These are phyloP conservation scores for Psilopogon haemacephalus DNA, from an alignment of 2,113 vertebrate species.

Conservation along the genomic window DNA sequence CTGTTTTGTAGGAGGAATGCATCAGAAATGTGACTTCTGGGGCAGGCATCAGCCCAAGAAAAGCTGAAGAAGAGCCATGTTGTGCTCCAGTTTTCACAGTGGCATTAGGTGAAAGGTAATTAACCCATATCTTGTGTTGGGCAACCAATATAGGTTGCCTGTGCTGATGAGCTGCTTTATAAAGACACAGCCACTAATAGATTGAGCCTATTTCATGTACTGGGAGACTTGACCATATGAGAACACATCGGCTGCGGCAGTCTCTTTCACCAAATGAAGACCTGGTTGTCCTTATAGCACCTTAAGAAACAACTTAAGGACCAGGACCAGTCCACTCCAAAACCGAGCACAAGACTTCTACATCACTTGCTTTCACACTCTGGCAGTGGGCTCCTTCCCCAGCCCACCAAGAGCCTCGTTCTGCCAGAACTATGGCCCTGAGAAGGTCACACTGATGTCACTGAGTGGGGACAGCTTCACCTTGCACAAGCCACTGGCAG, in stretches of 20 bases:
- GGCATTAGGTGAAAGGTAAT: neutral
- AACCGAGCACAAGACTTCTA: neutral
- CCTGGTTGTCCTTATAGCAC: neutral
- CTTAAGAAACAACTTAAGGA: too few species aligned
- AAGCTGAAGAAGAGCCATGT: too few species aligned
- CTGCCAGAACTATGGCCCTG: accelerated
- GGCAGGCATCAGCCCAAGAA: neutral
- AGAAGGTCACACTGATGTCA: neutral
- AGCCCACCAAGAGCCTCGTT: neutral
- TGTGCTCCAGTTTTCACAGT: neutral
- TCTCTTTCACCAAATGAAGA: neutral
- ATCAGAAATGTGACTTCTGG: neutral
- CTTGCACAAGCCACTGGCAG: neutral
- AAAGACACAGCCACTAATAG: neutral
- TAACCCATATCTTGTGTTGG: neutral
- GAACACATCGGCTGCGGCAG: neutral
- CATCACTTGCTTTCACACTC: accelerated
- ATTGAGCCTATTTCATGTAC: neutral
- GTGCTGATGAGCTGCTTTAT: neutral
- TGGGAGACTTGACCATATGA: accelerated
- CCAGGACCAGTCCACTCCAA: neutral
- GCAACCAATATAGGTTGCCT: neutral
- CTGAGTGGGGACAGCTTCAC: neutral
- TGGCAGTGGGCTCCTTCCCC: neutral
- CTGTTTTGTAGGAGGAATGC: neutral